Evolutionary conservation across 2,888 invertebrate species (phyloP), one percentile per base, ranked within the genome.

Genomic region (Horisme vitalbata): DNA sequence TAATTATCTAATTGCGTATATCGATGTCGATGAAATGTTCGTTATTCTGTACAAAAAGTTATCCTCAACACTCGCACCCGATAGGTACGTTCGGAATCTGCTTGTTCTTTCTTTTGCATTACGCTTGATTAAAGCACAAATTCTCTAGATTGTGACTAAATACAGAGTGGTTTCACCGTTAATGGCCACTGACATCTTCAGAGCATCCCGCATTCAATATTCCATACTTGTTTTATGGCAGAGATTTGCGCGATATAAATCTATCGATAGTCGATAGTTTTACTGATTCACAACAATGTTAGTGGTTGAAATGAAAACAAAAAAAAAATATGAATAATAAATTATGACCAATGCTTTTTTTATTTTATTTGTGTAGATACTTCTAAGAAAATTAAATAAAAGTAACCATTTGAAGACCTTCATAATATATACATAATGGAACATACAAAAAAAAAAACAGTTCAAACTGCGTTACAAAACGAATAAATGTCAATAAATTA

Each of bases 141-240:
- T 66, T 63, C 67, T 63, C 68, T 53, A 69, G 71, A 75, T 74
- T 71, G 73, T 66, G 66, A 67, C 74, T 76, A 76, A 81, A 81
- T 80, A 80, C 75, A 78, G 71, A 78, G 76, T 68, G 65, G 79
- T 73, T 77, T 78, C 68, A 71, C 83, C 79, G 70, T 79, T 79
- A 79, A 82, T 77, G 79, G 77, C 61, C 64, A 65, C 72, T 71
- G 73, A 80, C 76, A 73, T 82, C 82, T 80, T 80, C 75, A 65
- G 66, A 58, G 65, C 72, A 71, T 69, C 70, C 65, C 62, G 63
- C 72, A 68, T 71, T 69, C 66, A 66, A 66, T 69, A 71, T 64
- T 55, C 56, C 63, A 61, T 71, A 74, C 76, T 65, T 68, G 76
- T 75, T 75, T 67, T 59, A 63, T 57, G 61, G 57, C 35, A 37